These are phyloP conservation scores for Etheostoma spectabile DNA, from an alignment of 2,113 vertebrate genomes.

Conservation along the genomic window DNA sequence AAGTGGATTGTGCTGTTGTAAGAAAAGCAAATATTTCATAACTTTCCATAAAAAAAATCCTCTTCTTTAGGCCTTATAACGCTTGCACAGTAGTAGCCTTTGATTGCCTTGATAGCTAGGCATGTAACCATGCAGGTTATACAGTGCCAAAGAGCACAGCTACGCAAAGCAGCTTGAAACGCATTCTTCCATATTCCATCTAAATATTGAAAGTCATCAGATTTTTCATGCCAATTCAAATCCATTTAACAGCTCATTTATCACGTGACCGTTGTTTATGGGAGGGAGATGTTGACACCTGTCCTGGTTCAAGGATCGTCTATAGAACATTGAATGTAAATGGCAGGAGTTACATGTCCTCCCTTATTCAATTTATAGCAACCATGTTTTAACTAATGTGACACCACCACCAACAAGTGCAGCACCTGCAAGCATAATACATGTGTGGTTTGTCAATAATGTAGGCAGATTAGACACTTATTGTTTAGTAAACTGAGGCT, in stretches of 20 bases:
- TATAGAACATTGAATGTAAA: background rate
- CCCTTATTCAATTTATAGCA: background rate
- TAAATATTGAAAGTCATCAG: background rate
- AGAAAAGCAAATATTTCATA: background rate
- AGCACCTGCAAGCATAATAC: background rate
- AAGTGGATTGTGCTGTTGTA: background rate
- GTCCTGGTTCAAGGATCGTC: background rate
- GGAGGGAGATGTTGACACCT: background rate
- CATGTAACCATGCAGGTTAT: background rate
- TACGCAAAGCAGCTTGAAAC: background rate
- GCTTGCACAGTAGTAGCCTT: background rate
- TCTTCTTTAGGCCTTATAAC: background rate
- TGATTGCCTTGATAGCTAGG: background rate
- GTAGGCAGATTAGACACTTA: background rate
- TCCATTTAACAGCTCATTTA: background rate
- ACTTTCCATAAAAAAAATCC: background rate
- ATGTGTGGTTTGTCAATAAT: background rate
- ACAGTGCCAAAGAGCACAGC: background rate
- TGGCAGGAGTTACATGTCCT: background rate
- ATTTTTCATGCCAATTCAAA: background rate
- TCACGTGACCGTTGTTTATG: background rate
- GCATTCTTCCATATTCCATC: background rate
- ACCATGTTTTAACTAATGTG: background rate
- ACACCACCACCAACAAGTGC: background rate
- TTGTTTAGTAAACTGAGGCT: background rate